Evolutionary conservation across 1,140 invertebrate genomes (phyloP).

Genomic region (Lerema accius): DNA sequence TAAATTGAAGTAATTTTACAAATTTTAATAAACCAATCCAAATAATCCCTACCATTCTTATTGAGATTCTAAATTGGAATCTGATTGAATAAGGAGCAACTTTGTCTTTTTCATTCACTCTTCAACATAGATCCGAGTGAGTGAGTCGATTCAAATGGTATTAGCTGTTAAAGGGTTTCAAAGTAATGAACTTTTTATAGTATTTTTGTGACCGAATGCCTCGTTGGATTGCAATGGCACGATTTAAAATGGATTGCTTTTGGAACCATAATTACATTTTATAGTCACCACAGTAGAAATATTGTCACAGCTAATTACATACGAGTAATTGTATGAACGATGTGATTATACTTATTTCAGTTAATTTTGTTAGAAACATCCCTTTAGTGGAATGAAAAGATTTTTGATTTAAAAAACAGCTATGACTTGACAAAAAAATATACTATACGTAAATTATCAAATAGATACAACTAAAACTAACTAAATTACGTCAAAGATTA

Average conservation of each 20-base stretch:
- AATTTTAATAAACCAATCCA: slow-evolving; percentile 9
- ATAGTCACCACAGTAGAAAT: not conserved
- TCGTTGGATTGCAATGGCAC: slow-evolving; percentile 22
- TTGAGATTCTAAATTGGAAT: slow-evolving; percentile 3
- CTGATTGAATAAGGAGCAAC: slow-evolving; percentile 34
- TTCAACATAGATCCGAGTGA: slow-evolving; percentile 26
- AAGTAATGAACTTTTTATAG: slow-evolving; percentile 39
- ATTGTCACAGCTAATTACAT: no score
- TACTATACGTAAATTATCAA: no score
- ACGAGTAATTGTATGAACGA: no score
- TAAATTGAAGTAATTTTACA: no score
- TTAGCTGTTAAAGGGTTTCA: slow-evolving; percentile 39
- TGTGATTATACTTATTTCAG: no score
- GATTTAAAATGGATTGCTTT: not conserved
- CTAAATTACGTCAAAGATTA: no score
- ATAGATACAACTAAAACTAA: no score
- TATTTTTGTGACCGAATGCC: slow-evolving; percentile 35
- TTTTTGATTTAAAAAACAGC: no score
- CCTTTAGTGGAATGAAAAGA: no score
- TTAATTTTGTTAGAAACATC: no score
- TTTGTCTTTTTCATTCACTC: slow-evolving; percentile 43
- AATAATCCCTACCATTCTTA: not conserved
- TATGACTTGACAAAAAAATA: no score
- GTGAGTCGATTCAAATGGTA: slow-evolving; percentile 28
- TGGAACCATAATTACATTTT: not conserved